Evolutionary conservation across 2,888 invertebrate species (phyloP), one percentile per base, ranked within the genome.

Genomic region (Synanthedon andrenaeformis): DNA sequence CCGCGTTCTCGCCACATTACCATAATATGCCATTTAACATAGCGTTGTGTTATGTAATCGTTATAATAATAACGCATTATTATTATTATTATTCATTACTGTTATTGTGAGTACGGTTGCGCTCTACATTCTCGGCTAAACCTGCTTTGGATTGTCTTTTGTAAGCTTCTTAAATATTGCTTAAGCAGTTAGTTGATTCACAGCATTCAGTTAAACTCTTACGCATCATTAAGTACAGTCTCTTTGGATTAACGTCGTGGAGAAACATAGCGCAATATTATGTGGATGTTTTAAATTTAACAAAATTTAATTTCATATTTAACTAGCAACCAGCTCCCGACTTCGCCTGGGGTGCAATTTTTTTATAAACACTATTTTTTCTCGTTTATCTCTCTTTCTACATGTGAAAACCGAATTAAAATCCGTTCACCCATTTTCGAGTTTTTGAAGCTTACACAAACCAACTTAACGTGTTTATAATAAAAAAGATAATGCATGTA

Each of bases 11-110:
- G 51, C 54, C 41, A 49, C 50, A 59, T 61, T 54, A 61, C 12
- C 59, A 59, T 58, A 58, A 58, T 58, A 56, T 51, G 59, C 51
- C 56, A 63, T 59, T 49, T 63, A 58, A 45, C 61, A 60, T 59
- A 59, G 51, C 52, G 54, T 62, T 61, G 54, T 54, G 60, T 63
- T 62, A 55, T 55, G 60, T 57, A 61, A 63, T 50, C 54, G 51
- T 54, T 55, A 55, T 56, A 53, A 52, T 52, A 28, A 59, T 57
- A 49, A 53, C 53, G 54, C 56, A 54, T 41, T 54, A 49, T 54
- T 56, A 55, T 45, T 51, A 50, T 57, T 57, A 55, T 42, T 51
- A 50, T 55, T 57, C 57, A 52, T 57, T 56, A 41, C 60, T 56
- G 56, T 56, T 54, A 60, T 60, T 54, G 50, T 60, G 56, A 60